Base-by-base conservation (phyloP, 2,888 invertebrate genomes). In the Cephus pygmeus region DNA sequence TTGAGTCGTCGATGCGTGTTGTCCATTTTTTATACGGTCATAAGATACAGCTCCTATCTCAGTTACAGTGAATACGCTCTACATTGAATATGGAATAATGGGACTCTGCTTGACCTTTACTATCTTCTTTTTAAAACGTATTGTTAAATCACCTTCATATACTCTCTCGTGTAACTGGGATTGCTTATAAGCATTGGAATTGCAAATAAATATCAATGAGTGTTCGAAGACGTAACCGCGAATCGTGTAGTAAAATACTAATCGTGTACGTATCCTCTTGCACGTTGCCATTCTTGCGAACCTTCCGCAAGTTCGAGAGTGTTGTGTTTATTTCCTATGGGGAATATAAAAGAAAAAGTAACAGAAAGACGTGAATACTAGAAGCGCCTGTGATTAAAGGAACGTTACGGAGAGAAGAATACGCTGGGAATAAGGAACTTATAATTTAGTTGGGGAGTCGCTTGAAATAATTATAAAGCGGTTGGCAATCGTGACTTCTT, bases 401-500 rank as follows among this genome's bases (percentile, higher is more conserved):
- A 76, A 68, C 69, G 36, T 30, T 56, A 23, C 23, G 23, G 23
- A 23, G 69, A 31, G 76, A 33, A 30, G 40, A 68, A 33, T 68
- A 76, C 30, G 69, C 36, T 34, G 69, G 69, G 34, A 78, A 80
- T 75, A 78, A 80, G 82, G 81, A 82, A 82, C 81, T 83, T 83
- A 78, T 80, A 81, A 83, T 83, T 82, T 81, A 79, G 71, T 75
- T 76, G 77, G 56, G 74, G 79, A 81, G 69, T 73, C 69, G 79
- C 77, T 76, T 69, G 75, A 80, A 82, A 84, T 84, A 83, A 84
- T 84, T 81, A 84, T 79, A 83, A 83, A 83, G 83, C 82, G 81
- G 83, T 80, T 77, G 74, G 77, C 68, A 77, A 75, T 79, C 77
- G 78, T 80, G 83, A 81, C 77, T 81, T 79, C 75, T 79, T 79